Evolutionary conservation across 35 echinoderm and acorn worm species (phyloP).

Genomic region (Apostichopus parvimensis): DNA sequence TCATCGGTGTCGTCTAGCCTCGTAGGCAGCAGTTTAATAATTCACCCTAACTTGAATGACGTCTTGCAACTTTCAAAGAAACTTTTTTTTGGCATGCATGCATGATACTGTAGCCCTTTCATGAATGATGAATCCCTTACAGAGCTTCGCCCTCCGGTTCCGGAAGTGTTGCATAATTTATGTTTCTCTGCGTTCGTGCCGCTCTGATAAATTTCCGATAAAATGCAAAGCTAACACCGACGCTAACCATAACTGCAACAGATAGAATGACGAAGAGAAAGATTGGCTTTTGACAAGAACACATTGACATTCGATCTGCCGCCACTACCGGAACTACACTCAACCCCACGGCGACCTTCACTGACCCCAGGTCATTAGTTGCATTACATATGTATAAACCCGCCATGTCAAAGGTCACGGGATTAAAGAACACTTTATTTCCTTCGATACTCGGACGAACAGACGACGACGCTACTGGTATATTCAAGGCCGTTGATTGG

Average conservation of each 20-base stretch:
- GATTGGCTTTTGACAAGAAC: not conserved
- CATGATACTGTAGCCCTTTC: too few species aligned
- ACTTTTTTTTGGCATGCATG: too few species aligned
- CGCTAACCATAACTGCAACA: not conserved
- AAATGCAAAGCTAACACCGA: not conserved
- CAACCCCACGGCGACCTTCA: not conserved
- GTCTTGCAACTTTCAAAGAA: too few species aligned
- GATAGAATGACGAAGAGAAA: constrained; percentile 6
- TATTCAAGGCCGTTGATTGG: constrained; percentile 19
- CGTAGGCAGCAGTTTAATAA: too few species aligned
- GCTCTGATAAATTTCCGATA: constrained; percentile 35
- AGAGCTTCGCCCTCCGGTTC: constrained; percentile 23
- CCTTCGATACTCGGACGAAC: not conserved
- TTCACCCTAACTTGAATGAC: too few species aligned
- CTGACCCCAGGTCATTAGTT: constrained; percentile 1
- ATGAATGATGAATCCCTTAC: too few species aligned
- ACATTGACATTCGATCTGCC: not conserved
- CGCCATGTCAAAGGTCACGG: constrained; percentile 13
- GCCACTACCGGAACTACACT: not conserved
- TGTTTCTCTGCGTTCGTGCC: constrained; percentile 10
- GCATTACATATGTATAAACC: constrained; percentile 31
- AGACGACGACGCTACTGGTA: not conserved
- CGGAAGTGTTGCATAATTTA: not conserved
- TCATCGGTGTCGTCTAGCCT: too few species aligned
- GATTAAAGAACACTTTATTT: not conserved